Percentiles rank a stretch among this genome's conserved stretches.
phyloP scores from a whole-genome alignment of 1,140 invertebrate species.

The Heliconius hewitsoni region DNA sequence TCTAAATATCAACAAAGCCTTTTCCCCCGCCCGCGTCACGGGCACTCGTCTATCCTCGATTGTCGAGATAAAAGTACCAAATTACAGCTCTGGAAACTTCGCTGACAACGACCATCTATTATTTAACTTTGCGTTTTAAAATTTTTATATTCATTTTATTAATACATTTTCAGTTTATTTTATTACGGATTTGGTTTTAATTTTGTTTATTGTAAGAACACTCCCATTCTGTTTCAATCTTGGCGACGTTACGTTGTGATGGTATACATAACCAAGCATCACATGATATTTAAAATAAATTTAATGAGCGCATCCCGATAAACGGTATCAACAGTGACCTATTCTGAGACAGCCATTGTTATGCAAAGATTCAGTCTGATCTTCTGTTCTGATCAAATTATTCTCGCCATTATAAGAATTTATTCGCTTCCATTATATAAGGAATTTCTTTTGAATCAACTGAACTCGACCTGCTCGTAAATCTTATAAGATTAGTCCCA shows the following conservation, averaged over 20 bases:
- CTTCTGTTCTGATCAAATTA: conserved; percentile 30
- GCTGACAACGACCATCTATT: conserved; percentile 18
- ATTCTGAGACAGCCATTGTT: conserved; percentile 24
- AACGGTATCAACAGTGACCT: conserved; percentile 21
- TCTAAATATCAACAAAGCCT: conserved; percentile 14
- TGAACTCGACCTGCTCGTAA: conserved; percentile 13
- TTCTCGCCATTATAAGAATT: conserved; percentile 27
- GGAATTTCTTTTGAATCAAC: conserved; percentile 24
- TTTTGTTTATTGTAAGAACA: background rate
- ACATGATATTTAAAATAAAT: background rate
- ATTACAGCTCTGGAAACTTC: conserved; percentile 25
- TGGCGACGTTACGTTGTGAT: too few relatives aligned
- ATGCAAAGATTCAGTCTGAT: conserved; percentile 29
- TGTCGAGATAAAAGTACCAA: conserved; percentile 26
- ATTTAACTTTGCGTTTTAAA: conserved; percentile 9
- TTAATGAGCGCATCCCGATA: background rate
- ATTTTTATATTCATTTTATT: background rate
- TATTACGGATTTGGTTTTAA: background rate
- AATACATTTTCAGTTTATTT: background rate
- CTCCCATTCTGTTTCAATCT: too few relatives aligned
- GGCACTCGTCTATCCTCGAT: conserved; percentile 28
- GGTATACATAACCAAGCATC: background rate
- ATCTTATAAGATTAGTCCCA: conserved; percentile 18
- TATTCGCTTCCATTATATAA: conserved; percentile 29
- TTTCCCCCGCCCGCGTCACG: conserved; percentile 18